Base-by-base conservation (phyloP, 2,888 invertebrate genomes). In the Polymixis flavicincta region DNA sequence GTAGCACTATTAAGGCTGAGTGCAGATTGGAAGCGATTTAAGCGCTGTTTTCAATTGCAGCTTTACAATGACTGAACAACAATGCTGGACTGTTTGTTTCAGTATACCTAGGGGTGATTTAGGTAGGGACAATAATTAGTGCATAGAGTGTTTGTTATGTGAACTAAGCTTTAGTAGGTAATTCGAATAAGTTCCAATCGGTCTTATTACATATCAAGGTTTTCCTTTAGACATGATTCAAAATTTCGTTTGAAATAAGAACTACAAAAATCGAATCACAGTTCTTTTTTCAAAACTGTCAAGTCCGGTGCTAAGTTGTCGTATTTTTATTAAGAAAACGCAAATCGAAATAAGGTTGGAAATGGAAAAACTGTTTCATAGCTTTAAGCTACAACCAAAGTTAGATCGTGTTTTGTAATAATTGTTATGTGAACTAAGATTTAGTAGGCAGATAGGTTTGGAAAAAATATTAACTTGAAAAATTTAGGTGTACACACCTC, bases 1-100 rank as follows among this genome's bases (percentile, higher is more conserved):
- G 37, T 37, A 60, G 32, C 28, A 59, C 59, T 57, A 25, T 57
- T 48, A 32, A 55, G 55, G 59, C 14, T 55, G 13, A 71, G 68
- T 82, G 52, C 8, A 55, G 50, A 54, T 64, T n/a, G 60, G 17
- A 52, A 68, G 52, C 50, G 59, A 68, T 48, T 52, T 59, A 57
- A 64, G 28, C 60, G 25, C 42, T 61, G 57, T 78, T 78, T 68
- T 67, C 22, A 54, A 55, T 61, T 69, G 17, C 19, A 19, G 28
- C 9, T 17, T 75, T 52, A 52, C 67, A 80, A 57, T 74, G 4
- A 1, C 9, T 50, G 17, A 14, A 52, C 60, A 52, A 37, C 9
- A 70, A 13, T 74, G 50, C 42, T 61, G 8, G 7, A 19, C 50
- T 25, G 11, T 42, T 19, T 50, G 3, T 48, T 6, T 28, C 13